phyloP scores from a whole-genome alignment of 2,888 invertebrate species.

The Asteroscopus sphinx region DNA sequence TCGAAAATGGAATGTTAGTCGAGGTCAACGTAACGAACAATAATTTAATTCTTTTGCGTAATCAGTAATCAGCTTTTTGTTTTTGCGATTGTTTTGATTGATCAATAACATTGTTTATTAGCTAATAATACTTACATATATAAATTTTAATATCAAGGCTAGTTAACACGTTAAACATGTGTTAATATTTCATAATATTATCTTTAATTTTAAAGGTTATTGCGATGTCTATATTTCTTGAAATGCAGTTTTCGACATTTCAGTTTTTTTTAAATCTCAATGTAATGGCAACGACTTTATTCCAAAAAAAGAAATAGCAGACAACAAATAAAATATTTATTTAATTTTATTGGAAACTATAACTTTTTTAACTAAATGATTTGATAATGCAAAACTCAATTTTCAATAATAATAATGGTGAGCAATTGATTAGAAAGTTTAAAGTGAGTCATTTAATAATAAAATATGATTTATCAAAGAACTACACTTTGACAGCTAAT shows the following conservation, averaged over 20 bases:
- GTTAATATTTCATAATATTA: slow-evolving; percentile 2
- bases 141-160: slow-evolving; percentile 53
- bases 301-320: no score
- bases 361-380: no score
- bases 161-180: slow-evolving; percentile 9
- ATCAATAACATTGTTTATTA: slow-evolving; percentile 29
- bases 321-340: no score
- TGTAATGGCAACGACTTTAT: neutral
- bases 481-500: neutral
- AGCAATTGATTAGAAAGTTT: slow-evolving; percentile 8
- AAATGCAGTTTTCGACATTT: slow-evolving; percentile 7
- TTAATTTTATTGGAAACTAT: no score
- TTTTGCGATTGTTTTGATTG: slow-evolving; percentile 20
- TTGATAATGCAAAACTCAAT: no score
- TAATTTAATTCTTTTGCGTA: slow-evolving; percentile 12
- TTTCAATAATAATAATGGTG: neutral
- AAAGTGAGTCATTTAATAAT: neutral
- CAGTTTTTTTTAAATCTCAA: neutral
- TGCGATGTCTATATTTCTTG: neutral
- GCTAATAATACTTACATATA: slow-evolving; percentile 7
- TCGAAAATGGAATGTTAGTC: neutral
- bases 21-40: neutral
- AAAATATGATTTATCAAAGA: neutral
- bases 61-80: slow-evolving; percentile 33
- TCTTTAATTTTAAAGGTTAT: slow-evolving; percentile 4